Conservation (phyloP, 2,113 vertebrate genomes). For the Micronisus gabar region DNA sequence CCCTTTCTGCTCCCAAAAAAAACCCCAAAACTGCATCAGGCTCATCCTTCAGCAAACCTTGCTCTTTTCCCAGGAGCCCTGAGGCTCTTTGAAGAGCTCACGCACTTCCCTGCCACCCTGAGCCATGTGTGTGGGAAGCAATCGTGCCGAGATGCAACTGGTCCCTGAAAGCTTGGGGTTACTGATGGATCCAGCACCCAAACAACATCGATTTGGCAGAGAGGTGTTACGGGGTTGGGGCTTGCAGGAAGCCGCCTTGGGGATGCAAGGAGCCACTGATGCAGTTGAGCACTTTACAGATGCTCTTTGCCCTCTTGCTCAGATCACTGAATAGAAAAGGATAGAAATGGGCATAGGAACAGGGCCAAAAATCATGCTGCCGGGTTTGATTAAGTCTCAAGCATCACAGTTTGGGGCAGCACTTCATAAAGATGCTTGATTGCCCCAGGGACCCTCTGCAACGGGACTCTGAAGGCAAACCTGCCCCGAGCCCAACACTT, state of each 20-base stretch:
- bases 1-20: not conserved
- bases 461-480: not conserved
- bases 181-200: not conserved
- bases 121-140: accelerated
- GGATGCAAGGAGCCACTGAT: accelerated
- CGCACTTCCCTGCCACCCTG: accelerated
- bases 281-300: not conserved
- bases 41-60: not conserved
- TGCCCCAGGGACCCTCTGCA: not conserved
- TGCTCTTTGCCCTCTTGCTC: not conserved
- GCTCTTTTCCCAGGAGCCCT: not conserved
- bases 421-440: not conserved
- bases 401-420: not conserved
- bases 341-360: accelerated
- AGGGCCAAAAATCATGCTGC: not conserved
- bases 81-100: not conserved
- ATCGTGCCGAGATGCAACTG: accelerated
- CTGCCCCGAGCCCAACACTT: not conserved
- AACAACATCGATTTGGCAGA: not conserved
- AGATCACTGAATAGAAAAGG: accelerated
- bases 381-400: not conserved
- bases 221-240: accelerated
- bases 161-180: not conserved
- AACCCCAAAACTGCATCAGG: accelerated
- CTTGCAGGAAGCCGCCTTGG: not conserved